These are phyloP conservation scores for Tychaedon coryphoeus DNA, from an alignment of 2,113 vertebrate species.

Conservation along the genomic window DNA sequence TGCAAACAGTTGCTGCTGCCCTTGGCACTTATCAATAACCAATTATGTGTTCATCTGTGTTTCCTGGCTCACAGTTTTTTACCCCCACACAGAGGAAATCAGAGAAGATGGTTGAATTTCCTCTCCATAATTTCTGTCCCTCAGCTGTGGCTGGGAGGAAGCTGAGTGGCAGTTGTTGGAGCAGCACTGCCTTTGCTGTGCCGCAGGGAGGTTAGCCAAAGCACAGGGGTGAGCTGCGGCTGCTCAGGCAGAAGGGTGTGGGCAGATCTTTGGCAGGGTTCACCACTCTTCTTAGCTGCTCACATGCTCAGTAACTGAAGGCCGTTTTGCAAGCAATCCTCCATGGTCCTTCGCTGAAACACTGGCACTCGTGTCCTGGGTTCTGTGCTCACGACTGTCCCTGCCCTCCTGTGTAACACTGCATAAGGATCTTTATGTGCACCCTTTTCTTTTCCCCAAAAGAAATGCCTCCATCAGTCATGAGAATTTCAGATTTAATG, in stretches of 20 bases:
- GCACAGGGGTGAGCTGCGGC: neutral
- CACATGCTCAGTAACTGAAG: neutral
- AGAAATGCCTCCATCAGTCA: neutral
- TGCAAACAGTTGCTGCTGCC: neutral
- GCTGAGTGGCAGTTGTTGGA: neutral
- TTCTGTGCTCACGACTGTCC: neutral
- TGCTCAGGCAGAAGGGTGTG: neutral
- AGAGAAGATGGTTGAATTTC: constrained; percentile 2
- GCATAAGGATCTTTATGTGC: neutral
- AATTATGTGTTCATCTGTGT: constrained; percentile 9
- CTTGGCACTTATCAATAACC: constrained; percentile 19
- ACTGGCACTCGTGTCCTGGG: neutral
- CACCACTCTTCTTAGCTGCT: neutral
- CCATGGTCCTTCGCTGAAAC: neutral
- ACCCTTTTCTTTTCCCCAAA: neutral
- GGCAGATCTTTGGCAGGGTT: neutral
- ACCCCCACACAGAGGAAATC: neutral
- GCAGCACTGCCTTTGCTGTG: neutral
- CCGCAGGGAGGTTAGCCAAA: neutral
- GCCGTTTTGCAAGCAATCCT: neutral
- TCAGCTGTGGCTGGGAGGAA: neutral
- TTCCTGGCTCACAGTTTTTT: neutral
- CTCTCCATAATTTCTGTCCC: neutral
- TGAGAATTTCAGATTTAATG: neutral
- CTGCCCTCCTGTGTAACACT: neutral